Evolutionary conservation across 1,140 invertebrate species (phyloP).

Genomic region (Drosophila biarmipes): DNA sequence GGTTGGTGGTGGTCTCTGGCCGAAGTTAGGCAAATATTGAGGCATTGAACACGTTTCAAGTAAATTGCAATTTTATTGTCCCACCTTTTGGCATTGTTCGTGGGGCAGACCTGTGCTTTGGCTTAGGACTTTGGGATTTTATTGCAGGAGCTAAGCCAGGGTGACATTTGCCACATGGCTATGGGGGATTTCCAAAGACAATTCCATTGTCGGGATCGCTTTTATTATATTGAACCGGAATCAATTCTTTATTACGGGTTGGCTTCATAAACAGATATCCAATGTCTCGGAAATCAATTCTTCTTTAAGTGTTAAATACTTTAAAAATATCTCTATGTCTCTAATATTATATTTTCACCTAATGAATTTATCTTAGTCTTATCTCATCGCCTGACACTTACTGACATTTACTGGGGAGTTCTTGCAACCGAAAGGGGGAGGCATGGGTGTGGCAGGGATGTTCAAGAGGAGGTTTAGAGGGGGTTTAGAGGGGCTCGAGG

Average conservation of each 20-base stretch:
- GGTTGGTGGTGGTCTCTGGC: slow-evolving; percentile 1
- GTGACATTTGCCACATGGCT: background rate
- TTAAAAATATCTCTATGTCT: too few species aligned
- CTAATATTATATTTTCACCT: too few species aligned
- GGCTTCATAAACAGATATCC: background rate
- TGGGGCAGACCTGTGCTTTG: background rate
- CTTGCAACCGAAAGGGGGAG: slow-evolving; percentile 9
- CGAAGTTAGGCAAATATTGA: slow-evolving; percentile 71
- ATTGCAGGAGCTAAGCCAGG: slow-evolving; percentile 2
- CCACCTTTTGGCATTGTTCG: slow-evolving; percentile 46
- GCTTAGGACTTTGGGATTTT: slow-evolving; percentile 10
- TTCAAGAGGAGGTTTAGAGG: too few species aligned
- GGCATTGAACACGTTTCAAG: slow-evolving; percentile 72
- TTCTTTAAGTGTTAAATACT: too few species aligned
- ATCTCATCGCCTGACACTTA: slow-evolving; percentile 51
- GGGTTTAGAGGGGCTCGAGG: background rate
- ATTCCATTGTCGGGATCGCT: background rate
- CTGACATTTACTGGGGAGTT: slow-evolving; percentile 58
- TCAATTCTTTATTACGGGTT: background rate
- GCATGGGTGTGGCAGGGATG: background rate
- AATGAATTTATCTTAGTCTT: background rate
- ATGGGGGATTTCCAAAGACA: background rate
- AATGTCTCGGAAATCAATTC: too few species aligned
- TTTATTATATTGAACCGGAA: background rate
- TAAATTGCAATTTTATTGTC: slow-evolving; percentile 79